These are phyloP conservation scores for Scrobipalpa atriplicella DNA, from an alignment of 2,888 invertebrate species.

Conservation along the genomic window DNA sequence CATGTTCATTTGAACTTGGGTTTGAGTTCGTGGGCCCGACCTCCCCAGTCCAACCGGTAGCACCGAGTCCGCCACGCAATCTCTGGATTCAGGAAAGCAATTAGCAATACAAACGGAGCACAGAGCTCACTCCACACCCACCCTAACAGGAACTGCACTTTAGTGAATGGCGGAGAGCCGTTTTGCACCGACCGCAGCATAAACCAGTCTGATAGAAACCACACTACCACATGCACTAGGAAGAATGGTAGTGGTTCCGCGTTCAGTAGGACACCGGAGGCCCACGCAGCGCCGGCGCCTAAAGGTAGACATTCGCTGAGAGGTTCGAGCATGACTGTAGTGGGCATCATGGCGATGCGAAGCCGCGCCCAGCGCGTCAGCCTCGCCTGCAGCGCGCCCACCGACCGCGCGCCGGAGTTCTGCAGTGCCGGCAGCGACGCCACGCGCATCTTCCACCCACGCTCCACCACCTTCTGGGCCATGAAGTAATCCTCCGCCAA, in stretches of 20 bases:
- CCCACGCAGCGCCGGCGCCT: slow-evolving; percentile 96
- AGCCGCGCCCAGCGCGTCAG: slow-evolving; percentile 96
- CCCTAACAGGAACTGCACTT: slow-evolving; percentile 96
- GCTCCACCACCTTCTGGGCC: slow-evolving; percentile 92
- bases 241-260: slow-evolving; percentile 96
- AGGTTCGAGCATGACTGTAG: slow-evolving; percentile 95
- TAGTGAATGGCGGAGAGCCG: slow-evolving; percentile 95
- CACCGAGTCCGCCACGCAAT: slow-evolving; percentile 97
- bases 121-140: slow-evolving; percentile 97
- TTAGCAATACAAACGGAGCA: slow-evolving; percentile 94
- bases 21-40: slow-evolving; percentile 94
- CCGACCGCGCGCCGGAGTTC: slow-evolving; percentile 95
- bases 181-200: slow-evolving; percentile 95
- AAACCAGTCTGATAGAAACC: slow-evolving; percentile 98
- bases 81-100: slow-evolving; percentile 93
- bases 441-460: slow-evolving; percentile 95
- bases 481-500: slow-evolving; percentile 99
- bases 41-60: slow-evolving; percentile 97
- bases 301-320: slow-evolving; percentile 97
- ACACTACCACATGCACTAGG: slow-evolving; percentile 94
- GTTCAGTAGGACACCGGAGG: slow-evolving; percentile 90
- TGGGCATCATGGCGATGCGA: slow-evolving; percentile 97
- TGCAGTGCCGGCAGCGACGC: slow-evolving; percentile 97
- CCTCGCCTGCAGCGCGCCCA: slow-evolving; percentile 93
- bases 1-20: slow-evolving; percentile 88